phyloP scores from a whole-genome alignment of 1,140 invertebrate species.

The Brachionus koreanus region DNA sequence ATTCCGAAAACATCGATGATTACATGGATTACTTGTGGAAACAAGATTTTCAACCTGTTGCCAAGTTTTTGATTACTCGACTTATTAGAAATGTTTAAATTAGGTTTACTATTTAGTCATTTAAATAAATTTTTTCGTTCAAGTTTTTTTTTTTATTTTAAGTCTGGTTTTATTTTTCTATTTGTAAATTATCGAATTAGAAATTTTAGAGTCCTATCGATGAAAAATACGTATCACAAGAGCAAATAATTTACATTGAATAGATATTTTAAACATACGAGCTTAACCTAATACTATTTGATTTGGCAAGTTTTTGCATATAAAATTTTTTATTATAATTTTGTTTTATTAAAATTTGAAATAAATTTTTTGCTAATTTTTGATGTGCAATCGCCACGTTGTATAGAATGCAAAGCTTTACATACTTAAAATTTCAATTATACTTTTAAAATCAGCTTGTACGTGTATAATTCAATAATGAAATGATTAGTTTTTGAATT shows the following conservation, averaged over 20 bases:
- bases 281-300: neutral
- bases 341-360: neutral
- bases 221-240: neutral
- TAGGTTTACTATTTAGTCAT: neutral
- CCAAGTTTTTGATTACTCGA: constrained; percentile 5
- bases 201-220: neutral
- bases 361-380: neutral
- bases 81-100: neutral
- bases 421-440: neutral
- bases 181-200: neutral
- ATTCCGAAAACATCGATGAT: constrained; percentile 22
- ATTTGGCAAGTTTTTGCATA: neutral
- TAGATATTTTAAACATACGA: neutral
- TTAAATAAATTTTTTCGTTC: constrained; percentile 4
- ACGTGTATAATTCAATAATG: constrained; percentile 3
- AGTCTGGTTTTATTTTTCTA: neutral
- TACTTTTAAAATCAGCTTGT: neutral
- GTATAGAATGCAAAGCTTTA: constrained; percentile 13
- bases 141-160: neutral
- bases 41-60: constrained; percentile 39
- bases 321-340: constrained; percentile 34
- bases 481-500: constrained; percentile 17
- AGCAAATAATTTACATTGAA: neutral
- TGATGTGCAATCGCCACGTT: constrained; percentile 30
- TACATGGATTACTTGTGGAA: constrained; percentile 42